Percentiles rank a stretch among this genome's conserved stretches.
These are phyloP conservation scores for Isaurus tuberculatus DNA, from an alignment of 92 coral and sea anemone species.

Conservation along the genomic window DNA sequence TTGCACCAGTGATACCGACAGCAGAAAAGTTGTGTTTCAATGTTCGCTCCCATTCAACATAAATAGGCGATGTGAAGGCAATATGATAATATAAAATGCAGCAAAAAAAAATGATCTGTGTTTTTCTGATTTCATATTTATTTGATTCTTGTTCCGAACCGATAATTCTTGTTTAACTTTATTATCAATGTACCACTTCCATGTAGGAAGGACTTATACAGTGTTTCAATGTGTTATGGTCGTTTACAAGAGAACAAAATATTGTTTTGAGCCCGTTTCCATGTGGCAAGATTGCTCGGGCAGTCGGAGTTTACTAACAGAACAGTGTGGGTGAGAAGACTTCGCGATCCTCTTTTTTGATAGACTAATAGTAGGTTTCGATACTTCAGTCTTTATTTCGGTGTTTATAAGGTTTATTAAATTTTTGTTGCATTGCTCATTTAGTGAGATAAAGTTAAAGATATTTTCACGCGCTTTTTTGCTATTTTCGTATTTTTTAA, in stretches of 20 bases:
- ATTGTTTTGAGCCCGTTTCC: constrained; percentile 43
- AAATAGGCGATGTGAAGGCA: constrained; percentile 54
- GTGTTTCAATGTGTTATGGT: constrained; percentile 28
- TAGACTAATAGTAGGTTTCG: background rate
- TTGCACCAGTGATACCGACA: background rate
- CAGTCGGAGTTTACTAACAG: constrained; percentile 17
- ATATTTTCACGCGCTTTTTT: background rate
- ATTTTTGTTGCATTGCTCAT: constrained; percentile 36
- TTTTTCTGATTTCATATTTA: constrained; percentile 51
- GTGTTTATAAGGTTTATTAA: background rate
- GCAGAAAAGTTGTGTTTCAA: constrained; percentile 3
- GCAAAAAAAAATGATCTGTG: constrained; percentile 39
- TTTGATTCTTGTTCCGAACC: constrained; percentile 15
- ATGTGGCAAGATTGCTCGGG: constrained; percentile 40
- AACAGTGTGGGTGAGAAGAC: constrained; percentile 7
- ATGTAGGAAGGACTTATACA: background rate
- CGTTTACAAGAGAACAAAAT: constrained; percentile 25
- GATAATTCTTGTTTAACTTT: background rate
- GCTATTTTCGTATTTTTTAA: constrained; percentile 15
- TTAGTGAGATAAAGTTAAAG: constrained; percentile 16
- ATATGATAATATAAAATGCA: constrained; percentile 52
- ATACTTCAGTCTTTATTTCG: constrained; percentile 3
- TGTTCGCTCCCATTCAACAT: constrained; percentile 34
- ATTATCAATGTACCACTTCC: background rate
- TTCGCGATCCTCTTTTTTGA: constrained; percentile 2